phyloP scores from a whole-genome alignment of 1,140 invertebrate genomes.

The Homalodisca vitripennis region DNA sequence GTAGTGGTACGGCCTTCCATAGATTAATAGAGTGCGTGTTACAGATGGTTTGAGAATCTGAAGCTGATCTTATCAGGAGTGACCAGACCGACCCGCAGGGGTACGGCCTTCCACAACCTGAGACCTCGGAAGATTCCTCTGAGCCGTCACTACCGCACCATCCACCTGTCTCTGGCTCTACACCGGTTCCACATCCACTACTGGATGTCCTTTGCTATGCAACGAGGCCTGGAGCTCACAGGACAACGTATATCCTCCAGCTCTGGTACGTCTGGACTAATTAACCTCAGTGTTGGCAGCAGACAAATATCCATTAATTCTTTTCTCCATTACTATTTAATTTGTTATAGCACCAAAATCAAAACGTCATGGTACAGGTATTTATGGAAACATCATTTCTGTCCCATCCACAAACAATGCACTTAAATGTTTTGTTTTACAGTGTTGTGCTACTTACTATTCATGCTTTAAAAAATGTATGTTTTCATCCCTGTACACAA shows the following conservation, averaged over 20 bases:
- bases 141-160: conserved; percentile 88
- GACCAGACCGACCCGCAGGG: conserved; percentile 89
- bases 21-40: conserved; percentile 33
- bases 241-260: conserved; percentile 82
- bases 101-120: conserved; percentile 81
- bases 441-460: too few species aligned
- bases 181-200: conserved; percentile 94
- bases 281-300: too few species aligned
- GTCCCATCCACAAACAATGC: too few species aligned
- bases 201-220: conserved; percentile 98
- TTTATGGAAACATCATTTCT: too few species aligned
- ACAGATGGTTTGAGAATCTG: conserved; percentile 90
- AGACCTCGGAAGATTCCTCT: conserved; percentile 85
- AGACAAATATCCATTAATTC: too few species aligned
- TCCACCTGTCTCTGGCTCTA: conserved; percentile 80
- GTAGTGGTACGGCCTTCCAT: conserved; percentile 80
- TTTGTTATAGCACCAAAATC: too few species aligned
- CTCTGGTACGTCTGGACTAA: too few species aligned
- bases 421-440: too few species aligned
- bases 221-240: conserved; percentile 89
- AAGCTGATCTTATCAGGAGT: conserved; percentile 95
- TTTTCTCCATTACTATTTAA: too few species aligned
- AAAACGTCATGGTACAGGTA: too few species aligned
- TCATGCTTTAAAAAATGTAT: too few species aligned
- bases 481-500: too few species aligned